Conservation (phyloP, 2,113 vertebrate species). For the Pavo muticus region DNA sequence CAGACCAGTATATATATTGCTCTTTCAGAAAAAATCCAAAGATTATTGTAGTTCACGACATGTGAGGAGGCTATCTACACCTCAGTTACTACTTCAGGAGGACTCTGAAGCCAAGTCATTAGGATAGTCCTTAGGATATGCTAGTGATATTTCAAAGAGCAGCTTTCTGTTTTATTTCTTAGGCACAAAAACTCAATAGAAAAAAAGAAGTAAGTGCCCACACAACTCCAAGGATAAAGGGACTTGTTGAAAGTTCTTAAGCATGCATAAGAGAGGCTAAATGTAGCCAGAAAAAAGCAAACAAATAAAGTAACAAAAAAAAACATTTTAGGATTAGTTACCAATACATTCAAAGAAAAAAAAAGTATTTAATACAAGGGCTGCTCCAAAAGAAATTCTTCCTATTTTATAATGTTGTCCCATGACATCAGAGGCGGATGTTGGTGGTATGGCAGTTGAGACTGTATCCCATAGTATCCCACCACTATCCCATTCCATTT, state of each 20-base stretch:
- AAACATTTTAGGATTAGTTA: neutral
- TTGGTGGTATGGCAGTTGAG: no score
- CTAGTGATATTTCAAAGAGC: neutral
- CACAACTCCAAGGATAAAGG: neutral
- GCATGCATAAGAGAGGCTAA: rapidly evolving
- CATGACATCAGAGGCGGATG: no score
- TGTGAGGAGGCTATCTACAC: neutral
- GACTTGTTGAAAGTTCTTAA: neutral
- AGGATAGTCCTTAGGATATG: neutral
- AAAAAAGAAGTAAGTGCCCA: neutral
- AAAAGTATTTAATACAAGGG: neutral
- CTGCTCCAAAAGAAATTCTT: no score
- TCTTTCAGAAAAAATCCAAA: neutral
- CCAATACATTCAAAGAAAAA: neutral
- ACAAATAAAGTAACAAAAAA: neutral
- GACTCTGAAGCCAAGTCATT: neutral
- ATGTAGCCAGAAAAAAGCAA: neutral
- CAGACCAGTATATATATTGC: neutral
- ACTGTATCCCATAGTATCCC: no score
- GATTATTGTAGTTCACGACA: neutral
- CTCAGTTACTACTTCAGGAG: neutral
- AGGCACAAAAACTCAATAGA: rapidly evolving
- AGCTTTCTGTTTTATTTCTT: neutral
- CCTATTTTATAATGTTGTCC: no score
- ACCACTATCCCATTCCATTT: no score